Evolutionary conservation across 2,888 invertebrate species (phyloP), one percentile per base, ranked within the genome.

Genomic region (Drosophila diplacantha): DNA sequence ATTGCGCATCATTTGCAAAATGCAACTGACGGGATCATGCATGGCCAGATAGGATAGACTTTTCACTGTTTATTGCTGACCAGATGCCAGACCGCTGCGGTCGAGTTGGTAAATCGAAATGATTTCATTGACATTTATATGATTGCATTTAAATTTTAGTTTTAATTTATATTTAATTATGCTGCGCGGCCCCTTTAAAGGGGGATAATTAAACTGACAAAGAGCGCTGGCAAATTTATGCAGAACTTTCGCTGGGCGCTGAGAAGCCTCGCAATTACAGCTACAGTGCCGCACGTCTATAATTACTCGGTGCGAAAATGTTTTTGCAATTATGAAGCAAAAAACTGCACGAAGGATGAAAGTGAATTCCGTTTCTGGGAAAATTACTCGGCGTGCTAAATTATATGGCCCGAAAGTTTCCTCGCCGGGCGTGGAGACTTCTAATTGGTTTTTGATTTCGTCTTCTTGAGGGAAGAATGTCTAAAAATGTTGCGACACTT

Each of bases 371-470:
- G 38, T 22, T 38, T 53, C 29, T 29, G 37, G 38, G 39, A 49
- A 60, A 61, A 59, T 59, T 59, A 20, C 50, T 60, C 22, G 31
- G 38, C 46, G 46, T 60, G 51, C 34, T 59, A 57, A 71, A 78
- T 69, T 72, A 73, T 72, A 69, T 59, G 57, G 49, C n/a, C 44
- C 43, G 26, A 70, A 82, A 74, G 65, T 82, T 77, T 63, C 29
- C 20, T 22, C 24, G 56, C 71, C 47, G 56, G 58, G 51, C 63
- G 46, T 35, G 26, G 47, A 18, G 63, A 63, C 49, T 63, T 67
- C 66, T 82, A 78, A 78, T 81, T 78, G 75, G 75, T 81, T 77
- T 82, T 78, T 73, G 78, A 78, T 82, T 82, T 81, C 62, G 65
- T 43, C 62, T 61, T 41, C 62, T 61, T 41, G 37, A 5, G 18